Evolutionary conservation across 2,113 vertebrate species (phyloP), one percentile per base, ranked within the genome.

Genomic region (Pyrgilauda ruficollis): DNA sequence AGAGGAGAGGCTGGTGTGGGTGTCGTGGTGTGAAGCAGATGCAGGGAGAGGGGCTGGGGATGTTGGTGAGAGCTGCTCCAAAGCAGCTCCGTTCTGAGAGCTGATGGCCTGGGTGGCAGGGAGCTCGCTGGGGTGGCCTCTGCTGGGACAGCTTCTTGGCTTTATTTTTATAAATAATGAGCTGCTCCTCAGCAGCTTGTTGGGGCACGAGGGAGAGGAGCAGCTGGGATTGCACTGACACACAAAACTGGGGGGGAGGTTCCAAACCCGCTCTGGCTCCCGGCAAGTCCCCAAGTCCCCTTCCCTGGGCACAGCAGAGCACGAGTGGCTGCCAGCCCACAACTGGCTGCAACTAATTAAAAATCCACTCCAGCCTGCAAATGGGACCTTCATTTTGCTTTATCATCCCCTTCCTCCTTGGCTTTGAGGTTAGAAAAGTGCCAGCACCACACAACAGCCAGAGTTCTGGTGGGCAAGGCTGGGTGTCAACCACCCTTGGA

Each of bases 21-120:
- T 31, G 84, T 4, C 1, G 0, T 0, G 15, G 27, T 0, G 2
- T 13, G 64, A 23, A 46, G 63, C 2, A 73, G 84, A 69, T 5
- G 46, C 39, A 30, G 56, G 75, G 37, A 89, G 27, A 62, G 46
- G 3, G 4, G n/a, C 20, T 37, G 63, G 44, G 14, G 21, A 52
- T n/a, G 56, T 5, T 12, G 73, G 46, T n/a, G 33, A 37, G 49
- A 23, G 44, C 22, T 70, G 50, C 66, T 33, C 44, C 8, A 23
- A 27, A 3, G 5, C 68, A 16, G 27, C 31, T 53, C 63, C n/a
- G 8, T 35, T 26, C n/a, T 16, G n/a, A 59, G 58, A 59, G 58
- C 27, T 47, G 7, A 1, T 64, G 67, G 7, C 52, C 66, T 41
- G 76, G 72, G 66, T 4, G 21, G 30, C 52, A 62, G 61, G 69